Base-by-base conservation (phyloP, 2,113 vertebrate species). In the Syrmaticus mikado region DNA sequence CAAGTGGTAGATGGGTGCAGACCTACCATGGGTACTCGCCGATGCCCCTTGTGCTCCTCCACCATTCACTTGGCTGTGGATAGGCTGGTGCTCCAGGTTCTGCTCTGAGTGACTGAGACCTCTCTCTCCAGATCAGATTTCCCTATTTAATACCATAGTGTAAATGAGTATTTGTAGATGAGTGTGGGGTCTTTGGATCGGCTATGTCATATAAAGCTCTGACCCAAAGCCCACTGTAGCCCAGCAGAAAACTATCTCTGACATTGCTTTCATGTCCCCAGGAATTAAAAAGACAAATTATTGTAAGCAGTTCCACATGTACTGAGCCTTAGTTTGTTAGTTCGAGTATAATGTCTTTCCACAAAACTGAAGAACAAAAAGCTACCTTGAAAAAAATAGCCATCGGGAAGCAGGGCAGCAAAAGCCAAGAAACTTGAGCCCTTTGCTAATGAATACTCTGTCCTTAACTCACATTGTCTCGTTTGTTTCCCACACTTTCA, bases 401-500 rank as follows among this genome's bases (percentile, higher is more conserved):
- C 80, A 53, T 78, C 75, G 91, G 92, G 76, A 96, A 93, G 73
- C 91, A 88, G 92, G 81, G 57, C 9, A 7, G 87, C 87, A 95
- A 93, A 94, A 97, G 85, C 93, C 87, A 95, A 94, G 96, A 95
- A 97, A 97, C 95, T 90, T 25, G 92, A 97, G 87, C 91, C 65
- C 57, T 90, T 85, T 89, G 65, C 94, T 84, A 84, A 90, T 96
- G 94, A 95, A 95, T 93, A 53, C 90, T 78, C 76, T 93, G 93
- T 90, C 94, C 94, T 94, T 94, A 95, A 88, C 77, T 94, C 86
- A 83, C 95, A 88, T 97, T 91, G 94, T 95, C 91, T 84, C 87
- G 94, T 94, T 93, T 96, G 96, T 95, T 94, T 96, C 85, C 91
- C 92, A 92, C 85, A 86, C 76, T 94, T 81, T 24, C 90, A 65